These are phyloP conservation scores for Drosophila merina DNA, from an alignment of 2,888 invertebrate genomes.

Conservation along the genomic window DNA sequence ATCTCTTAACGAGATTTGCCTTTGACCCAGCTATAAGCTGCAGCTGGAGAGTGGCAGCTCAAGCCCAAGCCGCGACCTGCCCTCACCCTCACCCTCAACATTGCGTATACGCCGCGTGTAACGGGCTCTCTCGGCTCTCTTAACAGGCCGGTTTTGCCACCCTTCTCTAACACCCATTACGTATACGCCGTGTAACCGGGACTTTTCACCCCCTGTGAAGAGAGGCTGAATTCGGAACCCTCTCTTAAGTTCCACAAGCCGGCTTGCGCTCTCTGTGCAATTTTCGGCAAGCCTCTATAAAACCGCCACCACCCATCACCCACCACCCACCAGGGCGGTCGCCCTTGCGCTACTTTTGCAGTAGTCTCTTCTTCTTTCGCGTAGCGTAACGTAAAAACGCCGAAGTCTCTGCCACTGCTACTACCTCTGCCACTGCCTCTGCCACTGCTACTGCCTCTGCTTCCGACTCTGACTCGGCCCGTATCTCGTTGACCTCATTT, in stretches of 20 bases:
- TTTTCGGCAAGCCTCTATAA: slow-evolving; percentile 12
- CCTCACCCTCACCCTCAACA: slow-evolving; percentile 49
- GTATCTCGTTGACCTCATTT: slow-evolving; percentile 83
- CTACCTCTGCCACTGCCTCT: slow-evolving; percentile 4
- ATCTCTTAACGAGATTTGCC: slow-evolving; percentile 36
- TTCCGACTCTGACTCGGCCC: slow-evolving; percentile 10
- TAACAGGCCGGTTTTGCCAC: slow-evolving; percentile 28
- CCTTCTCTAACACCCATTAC: slow-evolving; percentile 40
- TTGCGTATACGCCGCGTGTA: slow-evolving; percentile 35
- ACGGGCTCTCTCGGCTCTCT: slow-evolving; percentile 4
- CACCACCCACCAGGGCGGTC: slow-evolving; percentile 60
- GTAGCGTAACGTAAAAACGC: slow-evolving; percentile 52
- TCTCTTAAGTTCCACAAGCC: slow-evolving; percentile 40
- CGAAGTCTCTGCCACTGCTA: slow-evolving; percentile 20
- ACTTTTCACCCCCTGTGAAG: slow-evolving; percentile 5
- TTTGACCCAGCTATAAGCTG: slow-evolving; percentile 28
- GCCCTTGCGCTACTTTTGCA: slow-evolving; percentile 77
- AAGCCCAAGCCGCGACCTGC: slow-evolving; percentile 59
- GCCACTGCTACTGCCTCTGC: not conserved
- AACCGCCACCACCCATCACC: slow-evolving; percentile 62
- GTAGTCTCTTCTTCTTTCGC: slow-evolving; percentile 32
- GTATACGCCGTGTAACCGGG: slow-evolving; percentile 31
- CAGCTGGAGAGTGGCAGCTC: not conserved
- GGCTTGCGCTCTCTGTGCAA: slow-evolving; percentile 28
- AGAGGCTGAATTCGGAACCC: not conserved